Percentiles rank a stretch among this genome's conserved stretches.
Evolutionary conservation across 2,113 vertebrate genomes (phyloP).

Genomic region (Psammodynastes pulverulentus): DNA sequence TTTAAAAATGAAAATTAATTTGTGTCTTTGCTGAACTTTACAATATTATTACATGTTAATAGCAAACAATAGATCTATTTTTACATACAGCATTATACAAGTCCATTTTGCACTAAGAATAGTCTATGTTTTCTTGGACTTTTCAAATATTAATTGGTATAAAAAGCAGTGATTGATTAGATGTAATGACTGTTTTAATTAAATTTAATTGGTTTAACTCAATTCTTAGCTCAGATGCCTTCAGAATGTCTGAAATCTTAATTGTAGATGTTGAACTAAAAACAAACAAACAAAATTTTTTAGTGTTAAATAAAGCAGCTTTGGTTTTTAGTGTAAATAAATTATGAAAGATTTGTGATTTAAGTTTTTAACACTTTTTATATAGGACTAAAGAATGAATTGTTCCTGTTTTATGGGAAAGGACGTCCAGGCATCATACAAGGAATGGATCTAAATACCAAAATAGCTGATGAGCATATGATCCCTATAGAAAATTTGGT

Average conservation of each 20-base stretch:
- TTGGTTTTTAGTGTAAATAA: constrained; percentile 59
- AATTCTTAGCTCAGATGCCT: constrained; percentile 63
- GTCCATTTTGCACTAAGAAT: constrained; percentile 55
- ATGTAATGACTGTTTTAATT: constrained; percentile 72
- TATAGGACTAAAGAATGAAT: constrained; percentile 91
- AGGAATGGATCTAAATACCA: constrained; percentile 92
- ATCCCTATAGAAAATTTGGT: constrained; percentile 93
- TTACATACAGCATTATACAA: constrained; percentile 62
- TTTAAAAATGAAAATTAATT: neutral
- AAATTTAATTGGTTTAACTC: constrained; percentile 73
- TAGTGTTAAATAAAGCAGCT: constrained; percentile 71
- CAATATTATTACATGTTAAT: constrained; percentile 36
- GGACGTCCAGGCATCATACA: constrained; percentile 93
- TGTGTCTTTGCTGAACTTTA: constrained; percentile 32
- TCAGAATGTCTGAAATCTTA: constrained; percentile 68
- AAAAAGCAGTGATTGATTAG: constrained; percentile 66
- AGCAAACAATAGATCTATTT: constrained; percentile 39
- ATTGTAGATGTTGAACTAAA: constrained; percentile 63
- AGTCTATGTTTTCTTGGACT: constrained; percentile 50
- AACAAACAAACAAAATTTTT: constrained; percentile 56
- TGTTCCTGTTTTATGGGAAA: constrained; percentile 98
- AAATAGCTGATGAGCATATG: constrained; percentile 92
- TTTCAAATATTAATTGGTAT: constrained; percentile 50
- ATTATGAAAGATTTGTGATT: constrained; percentile 68
- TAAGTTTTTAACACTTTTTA: constrained; percentile 72